Base-by-base conservation (phyloP, 2,888 invertebrate species). In the Diploptera punctata region DNA sequence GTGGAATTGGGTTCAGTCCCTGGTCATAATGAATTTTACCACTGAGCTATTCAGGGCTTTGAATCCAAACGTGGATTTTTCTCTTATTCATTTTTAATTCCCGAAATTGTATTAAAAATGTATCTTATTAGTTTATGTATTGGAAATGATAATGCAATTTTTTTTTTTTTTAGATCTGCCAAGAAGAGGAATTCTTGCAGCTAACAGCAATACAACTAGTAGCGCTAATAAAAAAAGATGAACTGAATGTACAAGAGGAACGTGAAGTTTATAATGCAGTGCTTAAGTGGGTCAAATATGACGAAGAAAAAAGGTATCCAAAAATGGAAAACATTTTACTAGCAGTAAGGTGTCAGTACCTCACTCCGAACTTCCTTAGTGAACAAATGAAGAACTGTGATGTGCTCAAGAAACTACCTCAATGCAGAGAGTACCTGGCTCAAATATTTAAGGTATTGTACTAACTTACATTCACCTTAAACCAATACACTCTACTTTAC, bases 311-410 rank as follows among this genome's bases (percentile, higher is more conserved):
- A 73, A 86, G 97, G 26, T 90, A 93, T 75, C 89, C 91, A 24
- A 93, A 94, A 80, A 93, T 97, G 91, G 93, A 95, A 79, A 91
- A 91, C 77, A 94, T 97, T 77, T 83, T 97, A 61, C 92, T 91
- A 77, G 95, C 94, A 0, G 97, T 97, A 2, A 88, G 97, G 1
- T 96, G 97, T 80, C 96, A 97, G 82, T 95, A 94, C 84, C 87
- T 97, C 47, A 94, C 97, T 43, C 97, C 97, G 4, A 92, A 90
- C 80, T 97, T 97, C 83, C 87, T 97, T 61, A 92, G 93, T 77
- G 94, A 96, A 76, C 96, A 97, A 84, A 93, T 97, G 90, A 93
- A 91, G 79, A 93, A 93, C 79, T 97, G 97, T 82, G 91, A 93
- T 73, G 91, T 97, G 16, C 85, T 97, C 57, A 92, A 92, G 80